Conservation (phyloP, 2,888 invertebrate species). For the Heliconius sara region DNA sequence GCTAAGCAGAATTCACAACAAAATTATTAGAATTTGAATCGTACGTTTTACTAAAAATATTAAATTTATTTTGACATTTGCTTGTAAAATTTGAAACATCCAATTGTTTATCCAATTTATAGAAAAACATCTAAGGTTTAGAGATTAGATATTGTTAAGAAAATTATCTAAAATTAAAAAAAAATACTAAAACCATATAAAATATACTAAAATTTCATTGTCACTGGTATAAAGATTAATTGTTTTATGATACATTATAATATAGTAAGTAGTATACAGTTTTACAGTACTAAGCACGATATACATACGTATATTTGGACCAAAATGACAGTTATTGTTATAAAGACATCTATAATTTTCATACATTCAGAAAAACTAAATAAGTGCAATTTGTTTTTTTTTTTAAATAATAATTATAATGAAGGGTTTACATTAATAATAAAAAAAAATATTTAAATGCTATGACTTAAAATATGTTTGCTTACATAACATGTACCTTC, state of each 20-base stretch:
- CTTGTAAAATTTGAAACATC: background rate
- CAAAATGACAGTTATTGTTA: background rate
- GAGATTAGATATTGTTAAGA: background rate
- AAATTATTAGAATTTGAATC: background rate
- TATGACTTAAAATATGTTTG: background rate
- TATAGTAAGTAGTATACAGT: background rate
- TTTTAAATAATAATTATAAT: background rate
- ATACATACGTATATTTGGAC: background rate
- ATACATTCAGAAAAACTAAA: background rate
- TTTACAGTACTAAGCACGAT: background rate
- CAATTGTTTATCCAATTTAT: background rate
- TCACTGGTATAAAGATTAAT: too few relatives aligned
- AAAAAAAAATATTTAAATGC: background rate
- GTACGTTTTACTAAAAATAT: background rate
- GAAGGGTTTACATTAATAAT: background rate
- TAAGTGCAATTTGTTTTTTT: background rate
- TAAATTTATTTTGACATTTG: background rate
- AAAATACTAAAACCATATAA: background rate
- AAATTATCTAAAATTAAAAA: background rate
- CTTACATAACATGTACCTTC: background rate
- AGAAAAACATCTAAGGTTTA: too few relatives aligned
- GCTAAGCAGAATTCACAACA: background rate
- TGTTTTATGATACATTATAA: background rate
- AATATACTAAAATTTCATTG: background rate
- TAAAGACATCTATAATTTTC: background rate